Evolutionary conservation across 2,797 vertebrate species (phyloP), one percentile per base, ranked within the genome.

Genomic region (Leucoraja ocellata): DNA sequence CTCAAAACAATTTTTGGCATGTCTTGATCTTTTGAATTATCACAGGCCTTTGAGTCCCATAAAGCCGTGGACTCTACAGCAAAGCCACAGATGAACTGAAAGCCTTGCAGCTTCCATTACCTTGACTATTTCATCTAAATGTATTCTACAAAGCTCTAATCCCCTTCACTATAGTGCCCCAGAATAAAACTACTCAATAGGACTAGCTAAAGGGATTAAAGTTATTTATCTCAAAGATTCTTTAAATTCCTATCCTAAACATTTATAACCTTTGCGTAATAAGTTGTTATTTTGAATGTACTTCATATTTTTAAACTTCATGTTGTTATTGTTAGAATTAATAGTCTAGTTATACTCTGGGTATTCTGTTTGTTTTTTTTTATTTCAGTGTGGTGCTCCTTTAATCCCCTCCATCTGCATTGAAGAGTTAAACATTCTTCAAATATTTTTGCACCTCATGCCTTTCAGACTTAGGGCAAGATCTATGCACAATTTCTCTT

Each of bases 241-340:
- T 58, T 5, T n/a, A 28, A 4, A 58, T 58, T 61, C 1, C 8
- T 63, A 63, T 36, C 65, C n/a, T 6, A 88, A 88, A 65, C n/a
- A 65, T 32, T 18, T 32, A 32, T 65, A 46, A 61, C 39, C 25
- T 81, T 11, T 63, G 28, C 14, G 32, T 65, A 18, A 32, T 36
- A 16, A 88, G 16, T 65, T 14, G 83, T 28, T 88, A n/a, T 86
- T 65, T 88, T 32, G 84, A 88, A 65, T 88, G 61, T 65, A 88
- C 0, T 8, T 63, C 63, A 65, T 63, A 65, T 28, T n/a, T 21
- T 88, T 65, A 65, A 16, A 0, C 32, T 16, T 65, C 6, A 32
- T 5, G 11, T 13, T n/a, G 63, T 21, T n/a, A 58, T 32, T 61
- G 63, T 63, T 65, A 32, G 14, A 63, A 16, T 65, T 65, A 88